Percentiles rank a stretch among this genome's conserved stretches.
Evolutionary conservation across 2,797 vertebrate genomes (phyloP).

Genomic region (Pristis pectinata): DNA sequence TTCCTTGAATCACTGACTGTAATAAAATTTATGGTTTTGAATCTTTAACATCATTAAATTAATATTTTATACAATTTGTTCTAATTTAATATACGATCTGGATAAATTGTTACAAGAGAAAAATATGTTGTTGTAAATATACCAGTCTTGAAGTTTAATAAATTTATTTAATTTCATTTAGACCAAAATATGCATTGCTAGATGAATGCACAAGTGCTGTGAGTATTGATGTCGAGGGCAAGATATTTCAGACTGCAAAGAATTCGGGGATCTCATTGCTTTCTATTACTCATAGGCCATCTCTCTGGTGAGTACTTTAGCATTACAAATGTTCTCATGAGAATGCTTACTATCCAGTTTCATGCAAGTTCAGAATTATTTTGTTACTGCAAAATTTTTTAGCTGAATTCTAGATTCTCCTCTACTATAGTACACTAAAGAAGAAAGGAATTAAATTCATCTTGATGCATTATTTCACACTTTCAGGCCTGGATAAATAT

Average conservation of each 20-base stretch:
- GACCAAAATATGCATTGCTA: constrained; percentile 87
- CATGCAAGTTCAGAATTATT: neutral
- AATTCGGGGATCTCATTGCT: constrained; percentile 85
- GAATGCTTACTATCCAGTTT: neutral
- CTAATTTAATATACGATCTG: neutral
- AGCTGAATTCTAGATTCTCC: neutral
- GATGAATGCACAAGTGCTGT: constrained; percentile 97
- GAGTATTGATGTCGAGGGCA: constrained; percentile 96
- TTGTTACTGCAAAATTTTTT: neutral
- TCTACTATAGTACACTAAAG: neutral
- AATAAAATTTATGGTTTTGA: neutral
- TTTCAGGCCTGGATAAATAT: neutral
- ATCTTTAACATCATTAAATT: neutral
- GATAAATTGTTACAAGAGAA: neutral
- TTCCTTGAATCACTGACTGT: neutral
- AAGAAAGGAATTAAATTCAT: neutral
- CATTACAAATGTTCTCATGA: neutral
- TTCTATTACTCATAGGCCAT: constrained; percentile 95
- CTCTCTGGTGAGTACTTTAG: constrained; percentile 76
- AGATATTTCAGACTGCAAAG: constrained; percentile 93
- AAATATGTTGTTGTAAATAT: neutral
- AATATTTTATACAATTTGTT: neutral
- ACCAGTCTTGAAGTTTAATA: neutral
- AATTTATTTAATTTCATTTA: constrained; percentile 49
- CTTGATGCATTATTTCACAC: neutral